phyloP scores from a whole-genome alignment of 2,888 invertebrate species.

The Aphidius colemani region DNA sequence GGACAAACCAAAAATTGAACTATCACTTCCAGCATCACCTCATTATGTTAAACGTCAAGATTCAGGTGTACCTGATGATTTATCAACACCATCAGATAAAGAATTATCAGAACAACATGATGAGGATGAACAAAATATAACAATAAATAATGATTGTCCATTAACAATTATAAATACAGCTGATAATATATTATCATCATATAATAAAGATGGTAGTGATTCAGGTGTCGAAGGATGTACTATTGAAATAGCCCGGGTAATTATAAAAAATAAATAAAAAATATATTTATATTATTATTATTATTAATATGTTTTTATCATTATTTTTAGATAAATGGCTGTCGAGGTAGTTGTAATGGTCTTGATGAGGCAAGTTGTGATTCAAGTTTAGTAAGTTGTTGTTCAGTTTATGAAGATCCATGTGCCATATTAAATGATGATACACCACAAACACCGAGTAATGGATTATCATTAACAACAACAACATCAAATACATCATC shows the following conservation, averaged over 20 bases:
- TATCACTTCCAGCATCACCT: constrained; percentile 25
- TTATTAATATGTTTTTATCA: not conserved
- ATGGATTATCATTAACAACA: too few species aligned
- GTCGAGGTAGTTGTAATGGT: constrained; percentile 70
- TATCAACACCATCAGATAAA: constrained; percentile 43
- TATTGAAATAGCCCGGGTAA: constrained; percentile 60
- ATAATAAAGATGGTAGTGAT: constrained; percentile 72
- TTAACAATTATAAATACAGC: constrained; percentile 53
- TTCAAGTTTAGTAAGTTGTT: constrained; percentile 78
- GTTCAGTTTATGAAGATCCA: constrained; percentile 72
- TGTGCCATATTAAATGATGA: constrained; percentile 61
- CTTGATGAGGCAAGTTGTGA: constrained; percentile 73
- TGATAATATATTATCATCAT: constrained; percentile 37
- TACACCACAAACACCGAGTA: not conserved
- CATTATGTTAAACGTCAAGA: constrained; percentile 52
- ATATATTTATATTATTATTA: not conserved
- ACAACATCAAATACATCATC: constrained; percentile 32
- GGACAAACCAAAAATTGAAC: constrained; percentile 7
- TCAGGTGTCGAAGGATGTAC: constrained; percentile 77
- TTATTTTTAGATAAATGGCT: constrained; percentile 63
- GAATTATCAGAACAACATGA: constrained; percentile 26
- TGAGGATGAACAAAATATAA: constrained; percentile 41
- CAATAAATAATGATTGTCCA: constrained; percentile 52
- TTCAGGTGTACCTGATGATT: constrained; percentile 54
- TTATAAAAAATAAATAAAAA: constrained; percentile 13